These are phyloP conservation scores for Chaenocephalus aceratus DNA, from an alignment of 2,113 vertebrate species.

Conservation along the genomic window DNA sequence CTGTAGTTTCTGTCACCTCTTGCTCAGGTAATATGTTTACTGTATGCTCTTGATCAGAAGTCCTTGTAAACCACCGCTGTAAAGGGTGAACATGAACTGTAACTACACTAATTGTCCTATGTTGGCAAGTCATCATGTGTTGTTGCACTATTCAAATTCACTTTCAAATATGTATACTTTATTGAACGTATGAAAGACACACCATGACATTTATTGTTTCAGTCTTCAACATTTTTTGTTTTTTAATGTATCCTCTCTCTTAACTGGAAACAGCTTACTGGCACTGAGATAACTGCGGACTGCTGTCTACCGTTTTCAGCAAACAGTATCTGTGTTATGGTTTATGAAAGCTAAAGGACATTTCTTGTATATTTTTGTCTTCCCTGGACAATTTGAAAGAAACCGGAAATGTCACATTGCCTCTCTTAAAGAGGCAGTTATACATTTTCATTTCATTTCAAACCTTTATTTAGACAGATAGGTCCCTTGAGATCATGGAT, in stretches of 20 bases:
- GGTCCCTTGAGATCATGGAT: too few species aligned
- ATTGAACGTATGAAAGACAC: slow-evolving; percentile 16
- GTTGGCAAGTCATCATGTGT: background rate
- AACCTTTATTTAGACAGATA: too few species aligned
- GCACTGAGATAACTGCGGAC: slow-evolving; percentile 6
- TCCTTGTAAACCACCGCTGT: background rate
- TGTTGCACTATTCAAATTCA: slow-evolving; percentile 16
- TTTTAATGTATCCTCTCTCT: background rate
- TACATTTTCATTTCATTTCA: background rate
- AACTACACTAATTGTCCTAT: slow-evolving; percentile 2
- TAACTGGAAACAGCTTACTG: slow-evolving; percentile 20
- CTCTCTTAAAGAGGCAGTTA: slow-evolving; percentile 29
- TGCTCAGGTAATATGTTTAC: slow-evolving; percentile 86
- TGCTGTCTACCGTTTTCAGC: background rate
- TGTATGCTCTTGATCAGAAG: background rate
- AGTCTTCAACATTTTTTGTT: slow-evolving; percentile 17
- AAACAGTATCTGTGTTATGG: slow-evolving; percentile 17
- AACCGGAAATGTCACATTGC: slow-evolving; percentile 53
- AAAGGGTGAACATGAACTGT: slow-evolving; percentile 13
- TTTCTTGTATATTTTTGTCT: slow-evolving; percentile 4
- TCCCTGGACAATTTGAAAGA: too few species aligned
- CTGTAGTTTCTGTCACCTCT: slow-evolving; percentile 91
- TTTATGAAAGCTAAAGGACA: slow-evolving; percentile 47
- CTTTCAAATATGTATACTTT: slow-evolving; percentile 1
- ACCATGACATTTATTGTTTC: slow-evolving; percentile 20